Evolutionary conservation across 2,888 invertebrate species (phyloP).

Genomic region (Heteromurus nitidus): DNA sequence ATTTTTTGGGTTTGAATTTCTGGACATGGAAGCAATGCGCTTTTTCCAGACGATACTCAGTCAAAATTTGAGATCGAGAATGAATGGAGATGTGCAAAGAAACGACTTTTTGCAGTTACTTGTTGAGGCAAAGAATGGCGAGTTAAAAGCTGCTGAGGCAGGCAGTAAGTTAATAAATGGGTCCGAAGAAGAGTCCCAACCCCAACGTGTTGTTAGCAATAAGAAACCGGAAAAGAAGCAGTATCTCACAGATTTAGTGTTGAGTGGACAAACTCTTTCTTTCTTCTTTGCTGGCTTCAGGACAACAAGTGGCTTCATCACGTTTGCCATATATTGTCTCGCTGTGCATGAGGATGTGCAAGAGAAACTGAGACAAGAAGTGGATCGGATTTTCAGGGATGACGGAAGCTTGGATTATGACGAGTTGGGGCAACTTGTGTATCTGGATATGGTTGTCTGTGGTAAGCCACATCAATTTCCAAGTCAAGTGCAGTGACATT

Average conservation of each 20-base stretch:
- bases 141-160: too few relatives aligned
- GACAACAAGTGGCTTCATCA: conserved; percentile 51
- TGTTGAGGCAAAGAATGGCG: too few relatives aligned
- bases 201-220: background rate
- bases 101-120: too few relatives aligned
- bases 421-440: background rate
- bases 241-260: conserved; percentile 40
- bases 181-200: too few relatives aligned
- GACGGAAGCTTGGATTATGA: conserved; percentile 34
- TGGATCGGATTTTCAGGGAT: conserved; percentile 35
- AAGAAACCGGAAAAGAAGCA: conserved; percentile 17
- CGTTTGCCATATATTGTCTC: conserved; percentile 50
- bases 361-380: conserved; percentile 49
- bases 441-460: background rate
- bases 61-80: too few relatives aligned
- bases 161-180: too few relatives aligned
- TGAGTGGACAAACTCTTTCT: conserved; percentile 40
- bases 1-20: conserved; percentile 39
- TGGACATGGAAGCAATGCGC: too few relatives aligned
- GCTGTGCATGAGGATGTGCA: conserved; percentile 58
- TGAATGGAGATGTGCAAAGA: too few relatives aligned
- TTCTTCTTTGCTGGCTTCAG: conserved; percentile 64
- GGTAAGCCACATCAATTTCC: background rate
- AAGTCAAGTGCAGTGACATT: background rate
- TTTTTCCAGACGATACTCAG: too few relatives aligned